Percentiles rank a stretch among this genome's conserved stretches.
phyloP scores from a whole-genome alignment of 2,797 vertebrate species.

The Lacerta viridis region DNA sequence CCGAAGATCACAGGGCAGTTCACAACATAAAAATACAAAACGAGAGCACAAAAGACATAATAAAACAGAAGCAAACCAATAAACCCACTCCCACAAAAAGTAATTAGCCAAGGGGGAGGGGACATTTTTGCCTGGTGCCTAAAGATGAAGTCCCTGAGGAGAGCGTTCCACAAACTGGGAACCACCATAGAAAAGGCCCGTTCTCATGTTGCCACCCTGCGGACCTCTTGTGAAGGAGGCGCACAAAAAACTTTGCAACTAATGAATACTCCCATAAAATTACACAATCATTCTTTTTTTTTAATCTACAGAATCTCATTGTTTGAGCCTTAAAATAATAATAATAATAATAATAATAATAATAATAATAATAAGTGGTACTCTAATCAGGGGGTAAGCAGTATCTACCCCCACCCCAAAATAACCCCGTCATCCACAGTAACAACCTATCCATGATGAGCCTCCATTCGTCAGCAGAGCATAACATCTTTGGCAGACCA shows the following conservation, averaged over 20 bases:
- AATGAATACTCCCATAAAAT: not conserved
- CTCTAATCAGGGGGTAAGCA: not conserved
- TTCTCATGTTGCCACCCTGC: too few relatives aligned
- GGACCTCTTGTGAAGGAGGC: too few relatives aligned
- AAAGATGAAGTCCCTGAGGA: too few relatives aligned
- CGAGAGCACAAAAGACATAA: too few relatives aligned
- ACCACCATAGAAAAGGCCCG: too few relatives aligned
- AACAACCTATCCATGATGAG: not conserved
- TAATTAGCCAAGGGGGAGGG: too few relatives aligned
- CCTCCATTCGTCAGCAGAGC: not conserved
- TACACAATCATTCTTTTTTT: slow-evolving; percentile 44
- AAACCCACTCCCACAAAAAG: too few relatives aligned
- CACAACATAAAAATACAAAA: too few relatives aligned
- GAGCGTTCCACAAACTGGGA: too few relatives aligned
- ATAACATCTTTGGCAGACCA: not conserved
- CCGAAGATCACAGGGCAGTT: too few relatives aligned
- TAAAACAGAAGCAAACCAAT: too few relatives aligned
- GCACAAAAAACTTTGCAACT: slow-evolving; percentile 23
- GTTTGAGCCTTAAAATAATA: slow-evolving; percentile 43
- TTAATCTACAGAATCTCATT: slow-evolving; percentile 32
- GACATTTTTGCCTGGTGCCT: too few relatives aligned
- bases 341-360: slow-evolving; percentile 36
- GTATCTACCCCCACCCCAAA: not conserved
- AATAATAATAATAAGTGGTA: slow-evolving; percentile 32
- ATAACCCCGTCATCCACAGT: not conserved